phyloP scores from a whole-genome alignment of 2,888 invertebrate species.

The Xestia sexstrigata region DNA sequence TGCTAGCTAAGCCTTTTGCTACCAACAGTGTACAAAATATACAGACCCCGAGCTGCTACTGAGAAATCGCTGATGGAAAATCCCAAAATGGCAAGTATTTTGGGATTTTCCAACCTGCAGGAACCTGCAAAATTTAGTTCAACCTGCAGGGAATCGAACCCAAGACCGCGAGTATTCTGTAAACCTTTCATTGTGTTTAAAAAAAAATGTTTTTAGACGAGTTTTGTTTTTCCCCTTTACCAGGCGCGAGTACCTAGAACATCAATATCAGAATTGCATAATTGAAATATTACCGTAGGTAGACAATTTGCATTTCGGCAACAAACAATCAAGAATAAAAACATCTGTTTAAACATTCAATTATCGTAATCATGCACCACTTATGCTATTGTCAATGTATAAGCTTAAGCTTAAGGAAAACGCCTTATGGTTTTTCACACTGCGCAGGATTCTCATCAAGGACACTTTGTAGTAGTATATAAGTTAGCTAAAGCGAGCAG shows the following conservation, averaged over 20 bases:
- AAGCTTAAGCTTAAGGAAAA: constrained; percentile 54
- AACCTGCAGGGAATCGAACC: not conserved
- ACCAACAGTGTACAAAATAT: not conserved
- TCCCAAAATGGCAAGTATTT: too few species aligned
- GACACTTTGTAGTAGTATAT: constrained; percentile 46
- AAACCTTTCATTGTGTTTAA: not conserved
- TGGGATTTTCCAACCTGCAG: too few species aligned
- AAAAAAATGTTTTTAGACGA: not conserved
- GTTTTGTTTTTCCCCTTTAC: not conserved
- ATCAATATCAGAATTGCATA: not conserved
- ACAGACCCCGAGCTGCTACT: not conserved
- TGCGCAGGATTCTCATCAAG: constrained; percentile 36
- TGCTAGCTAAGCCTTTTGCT: not conserved
- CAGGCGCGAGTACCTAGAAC: not conserved
- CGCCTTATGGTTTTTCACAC: constrained; percentile 32
- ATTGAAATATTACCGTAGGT: not conserved
- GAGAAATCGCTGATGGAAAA: not conserved
- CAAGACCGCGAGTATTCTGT: not conserved
- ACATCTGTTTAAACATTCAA: not conserved
- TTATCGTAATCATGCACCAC: not conserved
- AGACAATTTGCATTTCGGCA: not conserved
- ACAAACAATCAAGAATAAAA: constrained; percentile 6
- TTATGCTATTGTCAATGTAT: constrained; percentile 12
- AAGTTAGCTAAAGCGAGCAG: constrained; percentile 18
- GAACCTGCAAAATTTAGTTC: too few species aligned